Conservation (phyloP, 2,888 invertebrate genomes). For the Melikaiella ostensackeni region DNA sequence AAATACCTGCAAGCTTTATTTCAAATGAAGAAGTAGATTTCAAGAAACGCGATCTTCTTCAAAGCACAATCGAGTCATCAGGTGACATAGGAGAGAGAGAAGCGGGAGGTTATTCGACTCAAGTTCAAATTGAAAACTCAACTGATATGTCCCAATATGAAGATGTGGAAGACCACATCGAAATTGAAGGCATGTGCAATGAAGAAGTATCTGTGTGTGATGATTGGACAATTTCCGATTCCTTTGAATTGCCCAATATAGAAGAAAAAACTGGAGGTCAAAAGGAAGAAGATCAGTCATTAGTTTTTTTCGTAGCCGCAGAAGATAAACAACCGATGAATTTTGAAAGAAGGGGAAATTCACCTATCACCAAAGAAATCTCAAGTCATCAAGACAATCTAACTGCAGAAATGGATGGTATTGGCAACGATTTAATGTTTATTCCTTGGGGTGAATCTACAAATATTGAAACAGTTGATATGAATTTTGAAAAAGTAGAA, state of each 20-base stretch:
- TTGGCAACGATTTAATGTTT: constrained; percentile 60
- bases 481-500: constrained; percentile 13
- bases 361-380: constrained; percentile 6
- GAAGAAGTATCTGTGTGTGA: constrained; percentile 44
- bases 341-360: neutral
- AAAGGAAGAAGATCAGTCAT: constrained; percentile 37
- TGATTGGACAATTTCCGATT: constrained; percentile 64
- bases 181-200: neutral
- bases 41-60: constrained; percentile 22
- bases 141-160: neutral
- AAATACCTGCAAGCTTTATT: neutral
- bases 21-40: constrained; percentile 34
- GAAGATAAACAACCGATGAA: neutral
- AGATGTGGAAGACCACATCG: neutral
- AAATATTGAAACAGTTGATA: constrained; percentile 54
- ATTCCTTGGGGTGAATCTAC: constrained; percentile 67
- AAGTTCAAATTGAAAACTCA: neutral
- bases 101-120: neutral
- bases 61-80: neutral
- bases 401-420: constrained; percentile 38
- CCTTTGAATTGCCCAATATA: constrained; percentile 54
- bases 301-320: constrained; percentile 27
- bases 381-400: neutral
- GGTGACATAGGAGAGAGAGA: neutral
- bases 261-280: constrained; percentile 32